Evolutionary conservation across 2,113 vertebrate species (phyloP).

Genomic region (Cricetomys ansorgei): DNA sequence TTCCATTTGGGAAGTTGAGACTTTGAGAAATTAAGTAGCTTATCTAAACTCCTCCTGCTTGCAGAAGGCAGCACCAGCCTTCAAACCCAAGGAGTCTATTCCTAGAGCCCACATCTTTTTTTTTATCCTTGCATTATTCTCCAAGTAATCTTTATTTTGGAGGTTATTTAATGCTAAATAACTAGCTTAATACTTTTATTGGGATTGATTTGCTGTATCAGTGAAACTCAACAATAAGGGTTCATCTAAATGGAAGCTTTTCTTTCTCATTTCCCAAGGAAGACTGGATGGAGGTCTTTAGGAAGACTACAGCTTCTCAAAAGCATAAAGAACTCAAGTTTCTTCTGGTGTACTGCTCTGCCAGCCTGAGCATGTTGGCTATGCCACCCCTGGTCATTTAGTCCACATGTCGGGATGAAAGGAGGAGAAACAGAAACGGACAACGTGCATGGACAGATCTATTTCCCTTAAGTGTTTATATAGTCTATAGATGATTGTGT

Average conservation of each 20-base stretch:
- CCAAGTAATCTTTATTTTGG: slow-evolving; percentile 7
- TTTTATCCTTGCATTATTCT: neutral
- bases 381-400: neutral
- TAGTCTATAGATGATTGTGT: neutral
- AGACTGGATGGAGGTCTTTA: neutral
- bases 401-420: neutral
- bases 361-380: neutral
- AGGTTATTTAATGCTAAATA: slow-evolving; percentile 21
- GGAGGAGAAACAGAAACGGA: neutral
- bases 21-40: slow-evolving; percentile 53
- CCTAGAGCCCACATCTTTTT: neutral
- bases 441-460: neutral
- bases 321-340: neutral
- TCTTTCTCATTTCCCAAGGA: neutral
- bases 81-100: neutral
- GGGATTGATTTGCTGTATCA: neutral
- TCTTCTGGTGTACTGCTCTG: neutral
- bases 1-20: slow-evolving; percentile 43
- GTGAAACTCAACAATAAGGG: neutral
- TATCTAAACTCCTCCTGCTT: slow-evolving; percentile 10
- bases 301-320: neutral
- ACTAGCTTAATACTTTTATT: neutral
- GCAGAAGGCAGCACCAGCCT: neutral
- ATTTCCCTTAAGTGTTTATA: neutral
- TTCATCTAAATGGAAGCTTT: neutral